phyloP scores from a whole-genome alignment of 2,113 vertebrate genomes.

The Megatriorchis doriae region DNA sequence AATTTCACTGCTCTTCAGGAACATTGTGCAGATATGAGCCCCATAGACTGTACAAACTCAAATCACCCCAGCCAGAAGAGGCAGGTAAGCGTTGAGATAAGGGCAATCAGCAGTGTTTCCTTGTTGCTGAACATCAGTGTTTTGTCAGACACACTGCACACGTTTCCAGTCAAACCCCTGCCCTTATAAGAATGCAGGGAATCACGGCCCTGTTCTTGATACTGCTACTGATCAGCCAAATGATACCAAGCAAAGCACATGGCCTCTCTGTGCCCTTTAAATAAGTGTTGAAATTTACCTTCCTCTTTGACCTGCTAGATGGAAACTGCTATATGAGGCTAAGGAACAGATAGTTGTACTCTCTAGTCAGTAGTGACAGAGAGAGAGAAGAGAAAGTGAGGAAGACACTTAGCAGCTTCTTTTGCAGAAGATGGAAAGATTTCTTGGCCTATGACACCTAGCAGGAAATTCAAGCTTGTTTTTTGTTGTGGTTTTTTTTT shows the following conservation, averaged over 20 bases:
- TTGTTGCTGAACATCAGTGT: neutral
- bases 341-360: neutral
- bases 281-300: neutral
- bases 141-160: rapidly evolving
- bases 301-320: neutral
- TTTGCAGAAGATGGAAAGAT: neutral
- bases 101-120: neutral
- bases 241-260: neutral
- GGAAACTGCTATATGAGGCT: neutral
- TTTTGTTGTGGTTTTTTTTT: no score
- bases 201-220: neutral
- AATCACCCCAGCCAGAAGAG: neutral
- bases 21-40: rapidly evolving
- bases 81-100: neutral
- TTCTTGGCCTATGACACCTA: neutral
- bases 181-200: neutral
- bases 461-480: neutral
- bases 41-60: neutral
- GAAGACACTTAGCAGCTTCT: neutral
- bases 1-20: neutral
- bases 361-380: neutral
- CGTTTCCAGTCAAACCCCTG: neutral
- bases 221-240: neutral
- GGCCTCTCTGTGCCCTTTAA: neutral
- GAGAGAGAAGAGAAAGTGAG: neutral